These are phyloP conservation scores for Clamator glandarius DNA, from an alignment of 2,797 vertebrate genomes.

Conservation along the genomic window DNA sequence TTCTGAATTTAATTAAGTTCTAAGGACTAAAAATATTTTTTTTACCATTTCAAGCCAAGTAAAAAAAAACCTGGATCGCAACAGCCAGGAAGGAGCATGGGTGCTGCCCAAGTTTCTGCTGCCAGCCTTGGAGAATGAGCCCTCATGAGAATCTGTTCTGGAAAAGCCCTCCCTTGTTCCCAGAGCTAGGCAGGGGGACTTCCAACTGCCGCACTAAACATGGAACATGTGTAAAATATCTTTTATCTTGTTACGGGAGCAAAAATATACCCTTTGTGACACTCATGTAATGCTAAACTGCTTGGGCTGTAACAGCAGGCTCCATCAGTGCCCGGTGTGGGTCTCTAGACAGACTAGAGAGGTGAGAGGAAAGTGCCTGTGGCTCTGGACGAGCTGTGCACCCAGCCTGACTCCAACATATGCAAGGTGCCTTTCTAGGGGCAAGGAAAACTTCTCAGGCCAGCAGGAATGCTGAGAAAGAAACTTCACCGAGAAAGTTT, in stretches of 20 bases:
- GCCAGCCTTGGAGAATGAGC: neutral
- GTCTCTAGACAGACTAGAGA: too few species aligned
- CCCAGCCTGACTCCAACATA: neutral
- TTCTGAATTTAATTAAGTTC: neutral
- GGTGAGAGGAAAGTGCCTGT: too few species aligned
- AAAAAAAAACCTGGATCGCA: neutral
- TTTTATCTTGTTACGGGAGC: neutral
- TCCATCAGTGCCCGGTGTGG: neutral
- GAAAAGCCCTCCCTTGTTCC: neutral
- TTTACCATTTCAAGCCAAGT: neutral
- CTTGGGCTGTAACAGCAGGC: neutral
- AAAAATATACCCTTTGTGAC: neutral
- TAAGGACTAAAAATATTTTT: neutral
- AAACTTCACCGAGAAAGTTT: neutral
- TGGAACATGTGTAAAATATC: fast-evolving
- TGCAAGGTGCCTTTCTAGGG: neutral
- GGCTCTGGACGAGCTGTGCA: too few species aligned
- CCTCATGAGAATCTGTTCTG: neutral
- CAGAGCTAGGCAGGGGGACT: neutral
- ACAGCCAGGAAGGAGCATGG: neutral
- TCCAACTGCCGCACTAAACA: neutral
- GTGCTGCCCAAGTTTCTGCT: neutral
- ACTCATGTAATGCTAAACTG: neutral
- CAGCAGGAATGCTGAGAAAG: neutral
- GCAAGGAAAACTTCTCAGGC: neutral